Evolutionary conservation across 2,797 vertebrate species (phyloP), one percentile per base, ranked within the genome.

Genomic region (Schizothorax lantsangensis): DNA sequence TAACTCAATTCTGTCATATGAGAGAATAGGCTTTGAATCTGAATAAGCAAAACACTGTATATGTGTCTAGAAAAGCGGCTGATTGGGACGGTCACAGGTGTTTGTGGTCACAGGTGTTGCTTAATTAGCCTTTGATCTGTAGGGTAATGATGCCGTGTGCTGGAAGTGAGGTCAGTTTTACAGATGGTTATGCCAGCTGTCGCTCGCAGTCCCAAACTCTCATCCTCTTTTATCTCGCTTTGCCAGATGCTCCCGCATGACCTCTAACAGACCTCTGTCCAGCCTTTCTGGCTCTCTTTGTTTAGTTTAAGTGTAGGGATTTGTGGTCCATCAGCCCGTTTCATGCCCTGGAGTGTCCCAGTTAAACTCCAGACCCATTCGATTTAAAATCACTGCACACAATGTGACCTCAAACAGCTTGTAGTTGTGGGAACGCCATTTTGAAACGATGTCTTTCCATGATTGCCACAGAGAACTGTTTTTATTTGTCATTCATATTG

Each of bases 71-170:
- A 45, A 57, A 12, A 62, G 30, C 3, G 4, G n/a, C 62, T 64
- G 6, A 49, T 49, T 26, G 8, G 8, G 40, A n/a, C 40, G 17
- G 71, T 66, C 33, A 14, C 82, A 40, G 74, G 71, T 73, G 85
- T 82, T 66, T 68, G 71, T 40, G 85, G 72, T 19, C 47, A 57
- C 80, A 84, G 81, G 74, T 87, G 86, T 84, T 69, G 74, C 30
- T 72, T 84, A 38, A 80, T 87, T 80, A 54, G 11, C 66, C 81
- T 84, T 87, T 84, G 81, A 83, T 72, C 68, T 77, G 52, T 36
- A 15, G 73, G 66, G 38, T 84, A 79, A 87, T 84, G 74, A 79
- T 38, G 81, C 7, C 73, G 12, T 30, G 81, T 57, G 74, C 36
- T 40, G 40, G 73, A 77, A 79, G 73, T 38, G 52, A 62, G 74